A percentile compares a stretch with the other conserved stretches of the same genome.
phyloP scores from a whole-genome alignment of 2,888 invertebrate genomes.

The Stenichneumon culpator region DNA sequence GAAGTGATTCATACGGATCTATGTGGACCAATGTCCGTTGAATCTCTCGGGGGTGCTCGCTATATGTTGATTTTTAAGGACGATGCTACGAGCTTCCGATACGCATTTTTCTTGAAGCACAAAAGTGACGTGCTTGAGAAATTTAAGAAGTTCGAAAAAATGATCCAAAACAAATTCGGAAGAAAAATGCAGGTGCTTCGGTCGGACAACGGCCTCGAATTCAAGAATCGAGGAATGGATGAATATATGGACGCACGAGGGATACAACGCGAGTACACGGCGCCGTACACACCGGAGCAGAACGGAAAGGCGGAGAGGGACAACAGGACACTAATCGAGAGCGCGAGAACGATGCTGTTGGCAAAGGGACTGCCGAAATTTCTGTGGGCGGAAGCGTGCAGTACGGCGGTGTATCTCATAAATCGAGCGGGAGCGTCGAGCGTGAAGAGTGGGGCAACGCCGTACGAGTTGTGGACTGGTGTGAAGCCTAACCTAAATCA shows the following conservation, averaged over 20 bases:
- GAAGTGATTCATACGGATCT: conserved; percentile 64
- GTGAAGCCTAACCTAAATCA: conserved; percentile 30
- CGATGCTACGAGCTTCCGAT: conserved; percentile 60
- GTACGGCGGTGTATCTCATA: conserved; percentile 40
- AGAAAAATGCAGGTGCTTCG: conserved; percentile 17
- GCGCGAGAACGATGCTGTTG: conserved; percentile 68
- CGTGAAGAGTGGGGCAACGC: conserved; percentile 36
- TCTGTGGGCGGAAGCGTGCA: conserved; percentile 56
- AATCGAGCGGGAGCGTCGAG: conserved; percentile 46
- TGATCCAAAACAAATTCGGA: background rate
- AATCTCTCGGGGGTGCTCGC: conserved; percentile 54
- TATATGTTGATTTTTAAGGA: conserved; percentile 67
- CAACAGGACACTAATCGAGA: conserved; percentile 69
- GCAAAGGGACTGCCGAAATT: conserved; percentile 52
- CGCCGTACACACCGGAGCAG: conserved; percentile 69
- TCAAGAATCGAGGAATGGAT: conserved; percentile 49
- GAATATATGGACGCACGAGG: conserved; percentile 59
- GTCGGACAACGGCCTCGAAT: conserved; percentile 41
- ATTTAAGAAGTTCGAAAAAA: conserved; percentile 22
- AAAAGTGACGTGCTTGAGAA: conserved; percentile 60
- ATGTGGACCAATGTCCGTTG: conserved; percentile 63
- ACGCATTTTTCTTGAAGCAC: conserved; percentile 58
- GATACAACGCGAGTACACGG: no score
- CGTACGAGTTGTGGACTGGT: conserved; percentile 50
- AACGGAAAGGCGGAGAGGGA: conserved; percentile 70